These are phyloP conservation scores for Digitonthophagus gazella DNA, from an alignment of 2,888 invertebrate genomes.

Conservation along the genomic window DNA sequence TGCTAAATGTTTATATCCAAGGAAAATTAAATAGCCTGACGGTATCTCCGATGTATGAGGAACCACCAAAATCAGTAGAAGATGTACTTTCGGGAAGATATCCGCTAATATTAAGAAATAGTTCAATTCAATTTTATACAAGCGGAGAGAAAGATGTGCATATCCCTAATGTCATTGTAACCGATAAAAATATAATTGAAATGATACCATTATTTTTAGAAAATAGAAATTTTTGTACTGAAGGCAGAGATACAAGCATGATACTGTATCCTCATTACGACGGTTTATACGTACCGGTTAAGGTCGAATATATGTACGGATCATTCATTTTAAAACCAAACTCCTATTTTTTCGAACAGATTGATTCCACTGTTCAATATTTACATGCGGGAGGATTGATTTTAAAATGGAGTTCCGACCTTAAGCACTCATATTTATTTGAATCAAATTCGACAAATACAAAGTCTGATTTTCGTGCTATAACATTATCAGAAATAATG, in stretches of 20 bases:
- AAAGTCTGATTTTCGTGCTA: neutral
- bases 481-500: neutral
- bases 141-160: too few relatives aligned
- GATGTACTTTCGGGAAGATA: too few relatives aligned
- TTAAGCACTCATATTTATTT: neutral
- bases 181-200: too few relatives aligned
- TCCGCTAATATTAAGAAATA: too few relatives aligned
- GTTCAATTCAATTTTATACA: too few relatives aligned
- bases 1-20: neutral
- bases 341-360: neutral
- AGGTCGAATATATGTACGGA: neutral
- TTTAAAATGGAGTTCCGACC: neutral
- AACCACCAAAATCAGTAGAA: neutral
- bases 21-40: neutral
- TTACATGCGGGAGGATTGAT: neutral
- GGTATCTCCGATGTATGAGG: neutral
- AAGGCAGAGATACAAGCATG: neutral
- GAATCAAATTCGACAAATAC: neutral
- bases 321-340: neutral
- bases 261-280: neutral
- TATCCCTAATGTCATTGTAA: too few relatives aligned
- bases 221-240: neutral
- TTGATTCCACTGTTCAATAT: neutral
- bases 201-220: too few relatives aligned
- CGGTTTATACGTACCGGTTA: neutral